Evolutionary conservation across 2,113 vertebrate genomes (phyloP).

Genomic region (Bungarus multicinctus): DNA sequence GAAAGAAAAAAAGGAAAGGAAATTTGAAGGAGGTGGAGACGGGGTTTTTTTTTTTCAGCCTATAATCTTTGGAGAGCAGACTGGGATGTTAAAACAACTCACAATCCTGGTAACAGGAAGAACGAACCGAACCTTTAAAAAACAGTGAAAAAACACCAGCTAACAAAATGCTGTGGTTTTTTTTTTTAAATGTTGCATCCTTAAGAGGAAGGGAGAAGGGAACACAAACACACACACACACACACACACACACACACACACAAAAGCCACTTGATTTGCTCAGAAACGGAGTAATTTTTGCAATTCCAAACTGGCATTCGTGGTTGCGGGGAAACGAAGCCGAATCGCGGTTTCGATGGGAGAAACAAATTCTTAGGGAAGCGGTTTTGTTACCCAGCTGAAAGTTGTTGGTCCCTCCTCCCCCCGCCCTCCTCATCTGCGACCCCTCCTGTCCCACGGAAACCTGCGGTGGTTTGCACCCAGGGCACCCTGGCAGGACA

Average conservation of each 20-base stretch:
- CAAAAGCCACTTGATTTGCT: no score
- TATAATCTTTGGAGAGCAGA: background rate
- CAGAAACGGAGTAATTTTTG: background rate
- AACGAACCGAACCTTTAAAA: background rate
- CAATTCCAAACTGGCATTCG: background rate
- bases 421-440: rapidly evolving
- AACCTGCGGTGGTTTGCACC: background rate
- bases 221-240: background rate
- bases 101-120: background rate
- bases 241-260: no score
- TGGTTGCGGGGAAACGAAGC: background rate
- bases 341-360: background rate
- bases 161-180: background rate
- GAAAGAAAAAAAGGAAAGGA: background rate
- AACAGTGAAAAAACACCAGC: background rate
- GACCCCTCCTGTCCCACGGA: background rate
- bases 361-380: background rate
- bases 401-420: background rate
- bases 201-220: background rate
- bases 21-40: background rate
- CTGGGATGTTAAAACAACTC: background rate
- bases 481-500: background rate
- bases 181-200: background rate
- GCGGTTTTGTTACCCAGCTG: background rate
- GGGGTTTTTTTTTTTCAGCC: background rate